A percentile compares a stretch with the other conserved stretches of the same genome.
phyloP scores from a whole-genome alignment of 2,888 invertebrate genomes.

The Stegana nigrithorax region DNA sequence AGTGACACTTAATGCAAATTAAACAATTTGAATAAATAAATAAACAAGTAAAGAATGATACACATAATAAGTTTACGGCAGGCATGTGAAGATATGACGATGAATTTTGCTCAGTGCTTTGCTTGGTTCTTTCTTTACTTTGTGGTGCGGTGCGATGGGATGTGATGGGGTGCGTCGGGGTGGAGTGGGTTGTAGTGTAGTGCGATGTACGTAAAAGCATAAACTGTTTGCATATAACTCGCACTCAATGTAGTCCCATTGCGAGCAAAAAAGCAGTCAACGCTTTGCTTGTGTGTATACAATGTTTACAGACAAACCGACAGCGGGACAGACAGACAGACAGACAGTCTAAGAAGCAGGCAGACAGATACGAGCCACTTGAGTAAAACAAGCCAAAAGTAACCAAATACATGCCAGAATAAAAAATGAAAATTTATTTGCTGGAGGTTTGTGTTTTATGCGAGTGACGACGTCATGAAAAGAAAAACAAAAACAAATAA shows the following conservation, averaged over 20 bases:
- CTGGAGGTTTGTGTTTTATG: constrained; percentile 2
- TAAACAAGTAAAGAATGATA: constrained; percentile 32
- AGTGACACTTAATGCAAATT: constrained; percentile 55
- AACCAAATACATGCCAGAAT: too few relatives aligned
- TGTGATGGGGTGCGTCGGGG: too few relatives aligned
- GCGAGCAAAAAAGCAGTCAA: not conserved
- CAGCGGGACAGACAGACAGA: not conserved
- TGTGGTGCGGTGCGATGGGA: too few relatives aligned
- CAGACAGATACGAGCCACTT: not conserved
- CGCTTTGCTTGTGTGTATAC: not conserved
- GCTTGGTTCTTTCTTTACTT: too few relatives aligned
- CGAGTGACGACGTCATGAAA: not conserved
- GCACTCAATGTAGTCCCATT: not conserved
- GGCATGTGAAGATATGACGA: not conserved
- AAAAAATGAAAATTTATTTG: constrained; percentile 4
- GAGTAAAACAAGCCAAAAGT: too few relatives aligned
- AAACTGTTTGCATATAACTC: not conserved
- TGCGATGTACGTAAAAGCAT: not conserved
- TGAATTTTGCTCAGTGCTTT: too few relatives aligned
- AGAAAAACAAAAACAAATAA: not conserved
- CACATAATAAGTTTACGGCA: not conserved
- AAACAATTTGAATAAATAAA: constrained; percentile 58
- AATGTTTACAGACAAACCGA: not conserved
- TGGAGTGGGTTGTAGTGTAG: not conserved
- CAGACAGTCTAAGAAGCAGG: too few relatives aligned